Evolutionary conservation across 37 sponge, comb jelly and placozoan species (phyloP).

Genomic region (Diacarnus erythraeanus): DNA sequence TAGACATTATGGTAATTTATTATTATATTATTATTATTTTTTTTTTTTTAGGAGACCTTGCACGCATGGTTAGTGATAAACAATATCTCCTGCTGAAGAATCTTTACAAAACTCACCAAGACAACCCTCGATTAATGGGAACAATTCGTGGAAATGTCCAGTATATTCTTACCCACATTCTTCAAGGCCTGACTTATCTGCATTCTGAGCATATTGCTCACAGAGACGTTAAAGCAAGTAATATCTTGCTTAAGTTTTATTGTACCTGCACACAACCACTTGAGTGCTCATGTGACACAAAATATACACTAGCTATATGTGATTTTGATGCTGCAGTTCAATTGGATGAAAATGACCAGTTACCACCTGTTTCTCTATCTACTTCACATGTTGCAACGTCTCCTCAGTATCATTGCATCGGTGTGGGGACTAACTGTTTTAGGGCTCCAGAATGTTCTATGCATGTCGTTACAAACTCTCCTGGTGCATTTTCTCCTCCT

Average conservation of each 20-base stretch:
- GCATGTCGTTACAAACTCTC: background rate
- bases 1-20: too few species aligned
- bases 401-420: constrained; percentile 20
- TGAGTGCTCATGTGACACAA: constrained; percentile 12
- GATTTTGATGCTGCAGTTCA: constrained; percentile 54
- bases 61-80: constrained; percentile 29
- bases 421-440: constrained; percentile 37
- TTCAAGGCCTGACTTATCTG: constrained; percentile 28
- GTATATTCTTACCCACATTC: constrained; percentile 26
- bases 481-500: constrained; percentile 7
- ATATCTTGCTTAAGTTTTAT: constrained; percentile 24
- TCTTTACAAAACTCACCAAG: background rate
- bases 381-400: background rate
- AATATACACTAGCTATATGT: constrained; percentile 22
- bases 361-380: background rate
- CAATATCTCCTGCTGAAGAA: constrained; percentile 2
- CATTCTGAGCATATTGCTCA: constrained; percentile 35
- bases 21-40: too few species aligned
- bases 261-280: constrained; percentile 15
- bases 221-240: constrained; percentile 45
- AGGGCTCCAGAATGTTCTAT: constrained; percentile 20
- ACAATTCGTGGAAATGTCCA: constrained; percentile 23
- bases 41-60: constrained; percentile 13
- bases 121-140: constrained; percentile 7
- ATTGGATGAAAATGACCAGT: constrained; percentile 4